Conservation (phyloP, 2,797 vertebrate species). For the Lates japonicus region DNA sequence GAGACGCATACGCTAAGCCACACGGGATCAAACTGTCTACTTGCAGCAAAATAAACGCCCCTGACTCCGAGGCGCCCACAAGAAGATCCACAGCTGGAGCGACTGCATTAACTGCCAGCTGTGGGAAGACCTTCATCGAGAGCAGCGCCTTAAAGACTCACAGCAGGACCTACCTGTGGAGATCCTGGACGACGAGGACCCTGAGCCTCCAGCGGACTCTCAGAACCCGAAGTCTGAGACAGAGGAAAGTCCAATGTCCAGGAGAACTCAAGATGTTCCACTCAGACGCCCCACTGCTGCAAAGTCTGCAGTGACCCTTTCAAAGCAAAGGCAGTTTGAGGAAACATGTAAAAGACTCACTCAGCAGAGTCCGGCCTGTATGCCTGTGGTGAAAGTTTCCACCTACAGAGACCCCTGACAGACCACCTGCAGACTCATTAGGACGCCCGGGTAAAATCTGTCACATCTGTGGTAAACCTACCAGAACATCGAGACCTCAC, state of each 20-base stretch:
- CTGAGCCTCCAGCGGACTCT: accelerated
- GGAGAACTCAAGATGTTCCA: neutral
- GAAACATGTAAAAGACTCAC: conserved; percentile 56
- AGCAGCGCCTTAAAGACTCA: conserved; percentile 46
- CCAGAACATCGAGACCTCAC: conserved; percentile 68
- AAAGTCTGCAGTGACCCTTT: conserved; percentile 59
- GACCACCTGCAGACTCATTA: conserved; percentile 61
- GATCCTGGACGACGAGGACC: neutral
- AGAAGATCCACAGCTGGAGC: conserved; percentile 62
- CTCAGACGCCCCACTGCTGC: conserved; percentile 17
- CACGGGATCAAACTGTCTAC: conserved; percentile 54
- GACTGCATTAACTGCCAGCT: conserved; percentile 68
- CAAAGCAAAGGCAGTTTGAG: conserved; percentile 50
- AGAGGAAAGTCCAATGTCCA: neutral
- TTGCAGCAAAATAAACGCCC: no score
- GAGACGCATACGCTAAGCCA: conserved; percentile 60
- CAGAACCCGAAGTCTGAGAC: neutral
- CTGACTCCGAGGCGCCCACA: no score
- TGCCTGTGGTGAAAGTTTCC: conserved; percentile 46
- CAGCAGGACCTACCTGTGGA: conserved; percentile 24
- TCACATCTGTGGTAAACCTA: conserved; percentile 61
- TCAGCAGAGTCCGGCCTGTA: conserved; percentile 9
- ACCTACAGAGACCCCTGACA: neutral
- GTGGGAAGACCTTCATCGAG: conserved; percentile 54
- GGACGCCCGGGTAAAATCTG: conserved; percentile 44